phyloP scores from a whole-genome alignment of 2,797 vertebrate genomes.

The Trichosurus vulpecula region DNA sequence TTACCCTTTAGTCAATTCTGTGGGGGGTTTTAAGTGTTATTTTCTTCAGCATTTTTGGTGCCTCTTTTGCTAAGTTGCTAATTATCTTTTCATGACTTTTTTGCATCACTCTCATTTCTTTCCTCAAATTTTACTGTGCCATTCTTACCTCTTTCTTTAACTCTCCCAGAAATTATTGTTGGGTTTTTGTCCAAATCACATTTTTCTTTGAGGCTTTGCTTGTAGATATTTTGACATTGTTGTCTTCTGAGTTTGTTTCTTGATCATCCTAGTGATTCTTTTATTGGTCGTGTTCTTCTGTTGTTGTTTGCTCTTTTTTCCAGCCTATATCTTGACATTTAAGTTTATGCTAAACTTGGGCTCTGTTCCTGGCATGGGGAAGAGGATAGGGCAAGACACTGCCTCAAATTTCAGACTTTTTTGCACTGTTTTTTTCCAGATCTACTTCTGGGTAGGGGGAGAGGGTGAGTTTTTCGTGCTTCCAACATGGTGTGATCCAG shows the following conservation, averaged over 20 bases:
- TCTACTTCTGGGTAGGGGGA: no score
- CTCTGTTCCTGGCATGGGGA: no score
- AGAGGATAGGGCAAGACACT: no score
- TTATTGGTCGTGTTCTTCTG: neutral
- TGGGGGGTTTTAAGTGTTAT: no score
- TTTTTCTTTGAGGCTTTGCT: neutral
- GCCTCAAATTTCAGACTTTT: no score
- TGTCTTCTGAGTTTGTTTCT: neutral
- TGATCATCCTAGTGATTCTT: neutral
- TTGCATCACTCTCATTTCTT: neutral
- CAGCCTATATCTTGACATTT: no score
- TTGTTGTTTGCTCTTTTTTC: neutral
- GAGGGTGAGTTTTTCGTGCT: no score
- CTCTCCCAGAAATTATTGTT: neutral
- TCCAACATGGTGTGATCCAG: no score
- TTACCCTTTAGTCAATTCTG: neutral
- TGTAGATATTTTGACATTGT: neutral
- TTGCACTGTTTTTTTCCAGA: no score
- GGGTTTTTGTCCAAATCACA: neutral
- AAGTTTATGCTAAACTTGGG: no score
- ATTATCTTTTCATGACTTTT: neutral
- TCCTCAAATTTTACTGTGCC: neutral
- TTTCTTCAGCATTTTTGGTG: neutral
- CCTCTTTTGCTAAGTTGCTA: neutral
- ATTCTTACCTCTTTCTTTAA: neutral